These are phyloP conservation scores for Pristiophorus japonicus DNA, from an alignment of 2,113 vertebrate species.

Conservation along the genomic window DNA sequence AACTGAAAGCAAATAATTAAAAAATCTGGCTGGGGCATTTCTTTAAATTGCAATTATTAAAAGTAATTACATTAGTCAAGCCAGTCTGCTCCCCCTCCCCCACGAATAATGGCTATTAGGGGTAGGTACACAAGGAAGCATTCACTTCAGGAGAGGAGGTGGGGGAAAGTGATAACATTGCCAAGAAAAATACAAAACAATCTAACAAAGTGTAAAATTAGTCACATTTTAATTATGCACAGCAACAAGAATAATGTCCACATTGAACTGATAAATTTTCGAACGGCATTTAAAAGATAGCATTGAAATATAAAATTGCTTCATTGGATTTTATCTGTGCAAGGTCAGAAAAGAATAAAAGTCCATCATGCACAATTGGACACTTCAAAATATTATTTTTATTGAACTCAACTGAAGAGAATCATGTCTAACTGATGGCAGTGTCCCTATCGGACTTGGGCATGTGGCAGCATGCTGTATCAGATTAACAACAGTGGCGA, in stretches of 20 bases:
- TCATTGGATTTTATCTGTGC: background rate
- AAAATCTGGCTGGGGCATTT: background rate
- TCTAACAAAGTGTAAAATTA: no score
- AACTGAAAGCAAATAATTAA: background rate
- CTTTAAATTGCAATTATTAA: background rate
- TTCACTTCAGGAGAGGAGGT: background rate
- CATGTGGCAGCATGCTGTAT: background rate
- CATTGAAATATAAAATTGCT: background rate
- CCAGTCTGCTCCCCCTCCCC: background rate
- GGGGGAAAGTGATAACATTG: no score
- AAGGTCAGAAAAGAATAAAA: background rate
- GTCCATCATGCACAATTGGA: background rate
- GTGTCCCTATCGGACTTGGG: background rate
- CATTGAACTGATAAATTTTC: conserved; percentile 4
- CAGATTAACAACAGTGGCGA: background rate
- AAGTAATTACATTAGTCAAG: background rate
- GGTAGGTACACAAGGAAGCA: background rate
- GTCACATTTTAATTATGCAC: no score
- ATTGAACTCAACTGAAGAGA: background rate
- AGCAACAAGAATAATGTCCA: no score
- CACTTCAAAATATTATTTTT: background rate
- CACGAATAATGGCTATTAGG: background rate
- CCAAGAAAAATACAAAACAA: background rate
- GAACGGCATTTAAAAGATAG: background rate
- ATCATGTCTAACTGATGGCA: background rate